Evolutionary conservation across 2,113 vertebrate genomes (phyloP), one percentile per base, ranked within the genome.

Genomic region (Mobula birostris): DNA sequence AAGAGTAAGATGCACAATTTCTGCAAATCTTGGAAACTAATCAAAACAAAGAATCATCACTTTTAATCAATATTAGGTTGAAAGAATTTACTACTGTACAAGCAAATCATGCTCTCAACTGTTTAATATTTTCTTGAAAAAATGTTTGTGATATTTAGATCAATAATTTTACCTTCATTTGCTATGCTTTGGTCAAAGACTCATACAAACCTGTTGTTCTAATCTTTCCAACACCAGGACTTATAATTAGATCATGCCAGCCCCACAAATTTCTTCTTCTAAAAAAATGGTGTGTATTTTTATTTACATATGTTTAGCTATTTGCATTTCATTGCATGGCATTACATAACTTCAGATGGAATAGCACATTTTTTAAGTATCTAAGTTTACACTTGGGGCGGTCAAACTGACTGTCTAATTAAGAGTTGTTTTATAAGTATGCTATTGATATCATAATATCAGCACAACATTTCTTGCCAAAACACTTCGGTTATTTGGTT

Each of bases 1-100:
- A 82, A 98, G 94, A 21, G 97, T 97, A 95, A 98, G 95, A 95
- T 97, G 97, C n/a, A 98, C 97, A 56, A 98, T 98, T 95, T 98
- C 97, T n/a, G 97, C 97, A 36, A 96, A 98, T 80, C 96, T 97
- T 48, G 94, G 94, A 91, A 94, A 93, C 91, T 93, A 1, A 92
- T 36, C n/a, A 27, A 15, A 63, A 63, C 78, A 17, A 58, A 40
- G 15, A 12, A 0, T 32, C 63, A 27, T 94, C 61, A 32, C 4
- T 48, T 93, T 74, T 74, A 93, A 76, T 5, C 88, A 92, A 92
- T 61, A 40, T 72, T 70, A 70, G 27, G 12, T 66, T 68, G 8
- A 68, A 36, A 24, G 7, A 68, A 66, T 91, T 68, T 66, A 68
- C n/a, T 68, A 83, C 79, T 19, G 82, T 27, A 29, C 63, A n/a